Conservation (phyloP, 2,797 vertebrate genomes). For the Miopithecus talapoin region DNA sequence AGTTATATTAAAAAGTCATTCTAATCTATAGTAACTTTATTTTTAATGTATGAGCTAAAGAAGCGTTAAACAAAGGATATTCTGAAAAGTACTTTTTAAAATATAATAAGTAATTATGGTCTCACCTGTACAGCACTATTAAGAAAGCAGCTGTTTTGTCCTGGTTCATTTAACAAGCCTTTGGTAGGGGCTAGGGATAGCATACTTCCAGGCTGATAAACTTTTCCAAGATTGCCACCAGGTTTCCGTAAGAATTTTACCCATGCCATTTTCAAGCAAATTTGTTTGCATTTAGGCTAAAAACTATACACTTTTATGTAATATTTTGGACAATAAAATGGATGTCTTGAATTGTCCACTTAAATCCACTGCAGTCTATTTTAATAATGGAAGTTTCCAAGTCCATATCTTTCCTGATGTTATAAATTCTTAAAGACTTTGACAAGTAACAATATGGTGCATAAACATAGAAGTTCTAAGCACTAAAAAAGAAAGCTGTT, state of each 20-base stretch:
- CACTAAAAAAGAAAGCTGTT: neutral
- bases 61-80: neutral
- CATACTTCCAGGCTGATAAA: slow-evolving; percentile 96
- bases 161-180: slow-evolving; percentile 96
- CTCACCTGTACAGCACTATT: slow-evolving; percentile 99
- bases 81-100: neutral
- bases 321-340: slow-evolving; percentile 64
- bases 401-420: slow-evolving; percentile 32
- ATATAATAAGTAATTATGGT: neutral
- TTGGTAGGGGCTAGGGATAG: slow-evolving; percentile 97
- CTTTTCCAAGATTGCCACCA: slow-evolving; percentile 94
- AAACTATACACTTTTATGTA: neutral
- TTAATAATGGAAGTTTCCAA: neutral
- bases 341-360: slow-evolving; percentile 23
- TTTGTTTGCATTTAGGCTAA: slow-evolving; percentile 47
- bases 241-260: slow-evolving; percentile 95
- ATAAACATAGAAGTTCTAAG: neutral
- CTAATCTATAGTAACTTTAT: neutral
- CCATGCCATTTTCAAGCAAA: slow-evolving; percentile 93
- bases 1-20: neutral
- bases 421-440: slow-evolving; percentile 11
- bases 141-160: slow-evolving; percentile 99
- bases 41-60: neutral
- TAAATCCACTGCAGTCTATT: slow-evolving; percentile 47
- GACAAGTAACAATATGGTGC: neutral